Evolutionary conservation across 1,140 invertebrate genomes (phyloP).

Genomic region (Zaprionus inermis): DNA sequence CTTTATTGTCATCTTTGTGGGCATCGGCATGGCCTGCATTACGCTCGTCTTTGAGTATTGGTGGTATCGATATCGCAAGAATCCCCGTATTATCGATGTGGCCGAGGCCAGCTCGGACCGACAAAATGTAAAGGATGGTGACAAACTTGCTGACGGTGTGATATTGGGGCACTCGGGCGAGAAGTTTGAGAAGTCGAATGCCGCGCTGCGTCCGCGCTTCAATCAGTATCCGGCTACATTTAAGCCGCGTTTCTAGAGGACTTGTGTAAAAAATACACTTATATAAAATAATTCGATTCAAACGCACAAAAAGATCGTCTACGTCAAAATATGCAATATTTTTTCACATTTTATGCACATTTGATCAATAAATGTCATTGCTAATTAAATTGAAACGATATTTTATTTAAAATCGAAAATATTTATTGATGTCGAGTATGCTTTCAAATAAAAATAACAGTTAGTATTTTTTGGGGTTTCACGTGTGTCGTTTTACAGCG

Average conservation of each 20-base stretch:
- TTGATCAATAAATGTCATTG: background rate
- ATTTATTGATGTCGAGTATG: background rate
- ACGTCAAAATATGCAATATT: conserved; percentile 43
- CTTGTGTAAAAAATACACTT: background rate
- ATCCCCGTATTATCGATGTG: conserved; percentile 86
- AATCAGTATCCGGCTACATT: conserved; percentile 82
- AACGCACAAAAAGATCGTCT: conserved; percentile 52
- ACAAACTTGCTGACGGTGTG: conserved; percentile 64
- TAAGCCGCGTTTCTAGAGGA: conserved; percentile 74
- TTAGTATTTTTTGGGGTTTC: background rate
- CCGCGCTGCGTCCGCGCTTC: conserved; percentile 75
- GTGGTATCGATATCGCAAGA: conserved; percentile 93
- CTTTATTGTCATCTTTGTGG: conserved; percentile 98
- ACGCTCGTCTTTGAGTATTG: conserved; percentile 97
- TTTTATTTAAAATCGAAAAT: background rate
- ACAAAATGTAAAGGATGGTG: conserved; percentile 52
- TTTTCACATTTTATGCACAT: background rate
- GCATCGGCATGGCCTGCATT: conserved; percentile 95
- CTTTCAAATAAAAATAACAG: background rate
- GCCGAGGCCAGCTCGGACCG: conserved; percentile 55
- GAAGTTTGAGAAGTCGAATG: conserved; percentile 77
- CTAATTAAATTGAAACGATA: background rate
- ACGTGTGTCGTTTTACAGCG: background rate
- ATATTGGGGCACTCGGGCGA: conserved; percentile 78
- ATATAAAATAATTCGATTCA: background rate